Evolutionary conservation across 2,797 vertebrate genomes (phyloP), one percentile per base, ranked within the genome.

Genomic region (Tarsius wallacei): DNA sequence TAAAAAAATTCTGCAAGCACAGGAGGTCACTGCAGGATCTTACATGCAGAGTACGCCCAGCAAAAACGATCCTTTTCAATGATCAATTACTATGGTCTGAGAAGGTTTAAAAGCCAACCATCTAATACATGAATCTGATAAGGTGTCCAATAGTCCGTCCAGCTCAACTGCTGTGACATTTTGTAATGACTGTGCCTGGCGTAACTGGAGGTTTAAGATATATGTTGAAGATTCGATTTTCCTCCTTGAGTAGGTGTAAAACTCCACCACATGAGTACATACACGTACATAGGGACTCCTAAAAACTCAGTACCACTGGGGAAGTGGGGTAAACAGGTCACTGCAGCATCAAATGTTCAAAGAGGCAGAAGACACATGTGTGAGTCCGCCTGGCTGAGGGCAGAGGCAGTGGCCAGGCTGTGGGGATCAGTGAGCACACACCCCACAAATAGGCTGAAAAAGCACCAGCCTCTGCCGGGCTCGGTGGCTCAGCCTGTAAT

Each of bases 381-480:
- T 22, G 9, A 24, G 28, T 42, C 73, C 31, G 8, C 11, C 47
- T 64, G 64, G 57, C 47, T 47, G 26, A 82, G 55, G 87, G 36
- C 9, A 49, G 77, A 91, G 33, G 42, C 1, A 0, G 77, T 15
- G 4, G 71, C 3, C 9, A 47, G 64, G 4, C 55, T 1, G 0
- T 26, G 53, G 55, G 19, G 19, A 36, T 33, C n/a, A 68, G 14
- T 22, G 31, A 64, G 21, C 42, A 73, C 61, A 90, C 3, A 42
- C 28, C 42, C 53, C 31, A 33, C 0, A 8, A 63, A 24, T 1
- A 53, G 47, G 49, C 77, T 88, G 57, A 55, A 53, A 87, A 64
- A n/a, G 14, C 26, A 7, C 26, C 0, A 0, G 0, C 28, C 21
- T 17, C n/a, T n/a, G n/a, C n/a, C n/a, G n/a, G n/a, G n/a, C n/a